These are phyloP conservation scores for Pilophorus perplexus DNA, from an alignment of 2,888 invertebrate genomes.

Conservation along the genomic window DNA sequence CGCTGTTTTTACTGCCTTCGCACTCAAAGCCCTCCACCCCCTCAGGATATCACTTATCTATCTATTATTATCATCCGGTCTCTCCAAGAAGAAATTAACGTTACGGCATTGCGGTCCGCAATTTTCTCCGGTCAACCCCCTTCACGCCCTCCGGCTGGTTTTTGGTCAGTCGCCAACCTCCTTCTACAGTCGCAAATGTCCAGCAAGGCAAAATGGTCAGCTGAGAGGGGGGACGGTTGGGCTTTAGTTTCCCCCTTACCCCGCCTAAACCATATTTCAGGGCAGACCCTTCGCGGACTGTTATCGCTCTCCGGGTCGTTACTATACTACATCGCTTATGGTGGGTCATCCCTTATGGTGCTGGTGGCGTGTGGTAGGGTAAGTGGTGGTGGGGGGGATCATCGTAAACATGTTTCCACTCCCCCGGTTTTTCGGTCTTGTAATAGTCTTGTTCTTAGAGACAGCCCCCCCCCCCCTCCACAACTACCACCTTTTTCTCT, in stretches of 20 bases:
- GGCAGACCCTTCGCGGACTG: conserved; percentile 20
- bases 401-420: conserved; percentile 38
- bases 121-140: conserved; percentile 37
- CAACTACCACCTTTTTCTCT: no score
- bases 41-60: no score
- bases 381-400: no score
- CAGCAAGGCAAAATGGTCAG: conserved; percentile 19
- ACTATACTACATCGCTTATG: conserved; percentile 37
- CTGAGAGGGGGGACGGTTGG: neutral
- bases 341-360: no score
- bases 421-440: conserved; percentile 27
- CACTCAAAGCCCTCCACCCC: no score
- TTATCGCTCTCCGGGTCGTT: conserved; percentile 39
- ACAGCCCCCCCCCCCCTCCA: neutral
- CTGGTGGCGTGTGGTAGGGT: no score
- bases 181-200: conserved; percentile 1
- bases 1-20: no score
- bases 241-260: conserved; percentile 12
- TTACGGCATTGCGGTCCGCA: conserved; percentile 34
- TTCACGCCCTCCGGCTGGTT: no score
- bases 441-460: conserved; percentile 32
- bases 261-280: conserved; percentile 24
- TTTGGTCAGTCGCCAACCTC: conserved; percentile 33
- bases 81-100: conserved; percentile 16
- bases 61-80: no score